Evolutionary conservation across 2,113 vertebrate species (phyloP).

Genomic region (Arothron firmamentum): DNA sequence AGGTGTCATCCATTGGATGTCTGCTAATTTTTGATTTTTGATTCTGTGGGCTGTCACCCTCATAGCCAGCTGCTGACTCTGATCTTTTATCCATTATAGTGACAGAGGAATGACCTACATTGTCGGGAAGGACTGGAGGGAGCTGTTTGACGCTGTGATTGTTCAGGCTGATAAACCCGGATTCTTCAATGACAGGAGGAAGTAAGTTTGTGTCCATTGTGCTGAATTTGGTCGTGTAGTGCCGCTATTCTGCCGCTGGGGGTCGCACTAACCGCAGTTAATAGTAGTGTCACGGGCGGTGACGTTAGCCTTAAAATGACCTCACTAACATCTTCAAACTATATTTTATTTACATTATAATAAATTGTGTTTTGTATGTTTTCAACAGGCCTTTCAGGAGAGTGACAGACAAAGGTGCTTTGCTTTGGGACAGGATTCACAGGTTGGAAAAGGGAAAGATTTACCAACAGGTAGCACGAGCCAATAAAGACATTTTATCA

Average conservation of each 20-base stretch:
- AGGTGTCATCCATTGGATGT: conserved; percentile 16
- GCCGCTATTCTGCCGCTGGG: not conserved
- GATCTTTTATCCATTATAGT: conserved; percentile 65
- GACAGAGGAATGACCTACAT: conserved; percentile 95
- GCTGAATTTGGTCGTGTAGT: conserved; percentile 31
- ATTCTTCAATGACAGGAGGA: conserved; percentile 95
- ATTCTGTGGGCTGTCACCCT: too few species aligned
- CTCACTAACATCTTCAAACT: too few species aligned
- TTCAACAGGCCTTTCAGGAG: conserved; percentile 87
- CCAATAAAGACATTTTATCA: conserved; percentile 1
- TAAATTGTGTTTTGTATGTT: conserved; percentile 26
- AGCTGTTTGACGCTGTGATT: conserved; percentile 96
- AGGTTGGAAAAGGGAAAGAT: conserved; percentile 93
- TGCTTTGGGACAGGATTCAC: conserved; percentile 96
- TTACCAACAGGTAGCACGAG: conserved; percentile 89
- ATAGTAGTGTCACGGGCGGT: too few species aligned
- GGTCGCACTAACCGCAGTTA: not conserved
- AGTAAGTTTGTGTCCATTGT: conserved; percentile 66
- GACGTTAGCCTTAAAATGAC: too few species aligned
- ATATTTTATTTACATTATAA: not conserved
- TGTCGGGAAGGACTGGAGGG: conserved; percentile 94
- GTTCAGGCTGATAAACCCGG: conserved; percentile 96
- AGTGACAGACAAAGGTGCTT: conserved; percentile 88
- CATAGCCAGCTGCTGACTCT: conserved; percentile 1
- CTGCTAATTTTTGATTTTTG: conserved; percentile 16